Conservation (phyloP, 2,113 vertebrate genomes). For the Oryzias celebensis region DNA sequence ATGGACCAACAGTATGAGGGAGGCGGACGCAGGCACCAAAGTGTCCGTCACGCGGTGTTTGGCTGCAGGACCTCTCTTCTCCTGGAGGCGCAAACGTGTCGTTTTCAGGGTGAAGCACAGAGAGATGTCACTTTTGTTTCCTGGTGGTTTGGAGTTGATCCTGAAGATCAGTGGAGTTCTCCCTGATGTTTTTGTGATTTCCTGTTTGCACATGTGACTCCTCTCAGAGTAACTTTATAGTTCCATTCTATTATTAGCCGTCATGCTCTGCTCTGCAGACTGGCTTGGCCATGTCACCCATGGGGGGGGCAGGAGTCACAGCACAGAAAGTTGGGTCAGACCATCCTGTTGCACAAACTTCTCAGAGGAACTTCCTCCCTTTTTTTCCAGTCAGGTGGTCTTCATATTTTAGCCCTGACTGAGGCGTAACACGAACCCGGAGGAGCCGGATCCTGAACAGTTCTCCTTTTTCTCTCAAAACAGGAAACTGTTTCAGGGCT, state of each 20-base stretch:
- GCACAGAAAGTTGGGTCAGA: constrained; percentile 10
- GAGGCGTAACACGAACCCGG: constrained; percentile 16
- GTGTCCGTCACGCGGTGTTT: constrained; percentile 45
- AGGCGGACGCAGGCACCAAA: constrained; percentile 43
- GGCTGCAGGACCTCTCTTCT: constrained; percentile 1
- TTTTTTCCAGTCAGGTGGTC: neutral
- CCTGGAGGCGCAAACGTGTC: neutral
- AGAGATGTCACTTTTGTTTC: neutral
- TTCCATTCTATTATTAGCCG: constrained; percentile 59
- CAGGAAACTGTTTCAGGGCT: constrained; percentile 46
- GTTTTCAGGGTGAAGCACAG: constrained; percentile 2
- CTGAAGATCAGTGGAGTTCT: constrained; percentile 30
- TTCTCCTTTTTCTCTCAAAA: constrained; percentile 30
- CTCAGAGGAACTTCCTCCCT: constrained; percentile 1
- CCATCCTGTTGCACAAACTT: constrained; percentile 6
- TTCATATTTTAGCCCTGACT: constrained; percentile 10
- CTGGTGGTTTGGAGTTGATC: constrained; percentile 12
- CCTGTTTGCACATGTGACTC: constrained; percentile 49
- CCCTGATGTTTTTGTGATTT: constrained; percentile 13
- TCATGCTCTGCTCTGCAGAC: constrained; percentile 62
- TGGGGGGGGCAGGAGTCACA: constrained; percentile 30
- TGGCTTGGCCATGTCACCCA: constrained; percentile 55
- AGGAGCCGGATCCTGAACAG: constrained; percentile 26
- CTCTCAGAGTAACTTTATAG: constrained; percentile 58
- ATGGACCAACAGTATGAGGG: constrained; percentile 21